Conservation (phyloP, 2,888 invertebrate species). For the Scotopteryx bipunctaria region DNA sequence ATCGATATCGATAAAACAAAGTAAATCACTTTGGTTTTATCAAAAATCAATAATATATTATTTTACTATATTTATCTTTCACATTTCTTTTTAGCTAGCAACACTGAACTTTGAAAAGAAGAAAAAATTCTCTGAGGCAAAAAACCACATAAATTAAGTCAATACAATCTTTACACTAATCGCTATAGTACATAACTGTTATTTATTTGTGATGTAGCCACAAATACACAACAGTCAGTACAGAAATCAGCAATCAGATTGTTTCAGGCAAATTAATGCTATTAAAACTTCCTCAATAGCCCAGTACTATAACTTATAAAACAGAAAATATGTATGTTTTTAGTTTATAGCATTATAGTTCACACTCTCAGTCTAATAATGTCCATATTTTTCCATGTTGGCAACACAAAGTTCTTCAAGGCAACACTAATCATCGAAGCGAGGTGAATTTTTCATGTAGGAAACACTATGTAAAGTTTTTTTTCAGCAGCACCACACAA, state of each 20-base stretch:
- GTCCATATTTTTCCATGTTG: conserved; percentile 3
- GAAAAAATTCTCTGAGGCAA: no score
- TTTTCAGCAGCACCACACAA: no score
- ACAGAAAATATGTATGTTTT: no score
- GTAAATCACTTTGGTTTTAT: conserved; percentile 15
- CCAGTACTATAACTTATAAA: no score
- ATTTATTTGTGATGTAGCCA: not conserved
- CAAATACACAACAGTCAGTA: not conserved
- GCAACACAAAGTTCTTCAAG: not conserved
- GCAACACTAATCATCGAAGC: no score
- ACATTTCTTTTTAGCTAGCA: conserved; percentile 20
- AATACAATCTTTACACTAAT: not conserved
- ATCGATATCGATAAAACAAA: conserved; percentile 23
- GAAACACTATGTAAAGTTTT: no score
- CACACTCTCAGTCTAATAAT: conserved; percentile 4
- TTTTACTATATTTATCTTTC: conserved; percentile 8
- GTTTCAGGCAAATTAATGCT: no score
- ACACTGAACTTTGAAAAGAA: conserved; percentile 10
- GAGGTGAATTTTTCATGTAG: no score
- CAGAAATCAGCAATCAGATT: not conserved
- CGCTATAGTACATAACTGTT: not conserved
- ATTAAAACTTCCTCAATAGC: not conserved
- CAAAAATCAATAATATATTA: conserved; percentile 19
- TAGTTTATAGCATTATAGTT: no score
- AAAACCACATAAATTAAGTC: not conserved